Base-by-base conservation (phyloP, 1,140 invertebrate species). In the Araneus ventricosus region DNA sequence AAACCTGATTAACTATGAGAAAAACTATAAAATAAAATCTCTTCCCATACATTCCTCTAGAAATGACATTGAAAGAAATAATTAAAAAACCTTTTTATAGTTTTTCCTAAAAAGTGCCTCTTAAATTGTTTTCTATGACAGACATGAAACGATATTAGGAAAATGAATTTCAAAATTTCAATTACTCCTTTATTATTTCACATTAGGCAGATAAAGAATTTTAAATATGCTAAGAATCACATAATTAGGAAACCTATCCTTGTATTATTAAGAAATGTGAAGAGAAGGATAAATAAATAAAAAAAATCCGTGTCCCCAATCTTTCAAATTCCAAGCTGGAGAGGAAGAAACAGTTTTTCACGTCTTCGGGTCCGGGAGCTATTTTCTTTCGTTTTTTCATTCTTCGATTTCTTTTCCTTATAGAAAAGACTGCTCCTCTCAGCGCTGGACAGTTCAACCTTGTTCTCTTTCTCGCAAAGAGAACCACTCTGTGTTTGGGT, bases 301-400 rank as follows among this genome's bases (percentile, higher is more conserved):
- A 37, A 75, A 34, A n/a, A 45, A 27, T 8, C 39, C 41, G 41
- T 82, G 80, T 82, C 80, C 80, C 41, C 41, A 82, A 82, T 82
- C 80, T 52, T 45, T 82, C 22, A 82, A 22, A 82, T 82, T 82
- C 80, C 80, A 45, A 7, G 22, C n/a, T 41, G 22, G 37, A 27
- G 80, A 52, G 80, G 41, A 82, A 82, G 41, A 82, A 82, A 45
- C 22, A 2, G 41, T 82, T 82, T 39, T 82, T 27, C 80, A 45
- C 80, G 80, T 82, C 80, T 82, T 82, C 41, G 41, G 22, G 41
- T 82, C 80, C 80, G 37, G 80, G 41, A 82, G 80, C 80, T n/a
- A 82, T 82, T 82, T 82, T 41, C 8, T 52, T 82, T 82, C n/a
- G 5, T 63, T 61, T n/a, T 61, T 61, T 70, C 34, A 70, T 70